Percentiles rank a stretch among this genome's conserved stretches.
These are phyloP conservation scores for Uloborus plumipes DNA, from an alignment of 2,888 invertebrate genomes.

Conservation along the genomic window DNA sequence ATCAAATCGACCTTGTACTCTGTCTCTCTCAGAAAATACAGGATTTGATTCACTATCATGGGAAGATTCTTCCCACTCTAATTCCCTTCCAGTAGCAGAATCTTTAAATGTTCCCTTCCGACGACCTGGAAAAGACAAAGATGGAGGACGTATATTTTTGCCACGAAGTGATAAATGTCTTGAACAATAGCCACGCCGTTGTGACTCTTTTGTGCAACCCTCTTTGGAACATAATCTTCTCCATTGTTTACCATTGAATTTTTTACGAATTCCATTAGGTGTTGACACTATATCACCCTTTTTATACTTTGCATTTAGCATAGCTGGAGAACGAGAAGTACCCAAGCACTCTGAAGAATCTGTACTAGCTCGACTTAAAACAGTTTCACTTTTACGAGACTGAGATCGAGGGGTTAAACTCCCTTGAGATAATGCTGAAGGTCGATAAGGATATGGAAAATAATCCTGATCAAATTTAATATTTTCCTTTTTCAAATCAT, in stretches of 20 bases:
- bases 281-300: conserved; percentile 97
- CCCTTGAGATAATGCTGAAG: conserved; percentile 50
- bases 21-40: conserved; percentile 61
- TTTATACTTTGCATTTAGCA: conserved; percentile 94
- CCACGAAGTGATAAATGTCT: conserved; percentile 94
- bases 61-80: conserved; percentile 89
- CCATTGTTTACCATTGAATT: conserved; percentile 99
- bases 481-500: conserved; percentile 87
- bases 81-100: conserved; percentile 70
- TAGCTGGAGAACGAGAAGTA: conserved; percentile 83
- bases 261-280: conserved; percentile 95
- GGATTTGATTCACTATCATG: conserved; percentile 84
- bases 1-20: conserved; percentile 76
- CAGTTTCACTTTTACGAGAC: conserved; percentile 57
- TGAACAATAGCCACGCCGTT: conserved; percentile 96
- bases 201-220: conserved; percentile 96
- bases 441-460: conserved; percentile 52
- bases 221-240: conserved; percentile 95
- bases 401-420: conserved; percentile 54
- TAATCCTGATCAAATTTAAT: conserved; percentile 75
- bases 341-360: conserved; percentile 74
- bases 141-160: conserved; percentile 72
- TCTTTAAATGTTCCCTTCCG: conserved; percentile 71
- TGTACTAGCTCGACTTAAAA: conserved; percentile 87
- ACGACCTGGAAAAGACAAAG: conserved; percentile 68